phyloP scores from a whole-genome alignment of 30 jellyfish, hydroid and myxozoan genomes.

The Pelagia noctiluca region DNA sequence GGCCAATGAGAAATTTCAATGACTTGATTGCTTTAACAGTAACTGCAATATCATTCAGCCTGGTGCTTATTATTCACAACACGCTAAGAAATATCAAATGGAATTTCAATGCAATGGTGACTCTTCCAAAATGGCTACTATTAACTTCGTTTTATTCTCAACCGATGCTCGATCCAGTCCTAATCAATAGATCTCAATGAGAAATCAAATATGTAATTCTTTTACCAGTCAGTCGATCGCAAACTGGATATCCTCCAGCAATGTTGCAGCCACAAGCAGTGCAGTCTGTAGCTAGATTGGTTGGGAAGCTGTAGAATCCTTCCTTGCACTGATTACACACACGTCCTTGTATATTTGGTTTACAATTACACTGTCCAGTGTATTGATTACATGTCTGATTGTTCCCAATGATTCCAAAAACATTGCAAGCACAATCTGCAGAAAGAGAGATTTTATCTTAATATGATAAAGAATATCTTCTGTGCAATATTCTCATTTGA shows the following conservation, averaged over 20 bases:
- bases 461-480: background rate
- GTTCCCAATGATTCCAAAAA: slow-evolving; percentile 76
- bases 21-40: too few species aligned
- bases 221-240: slow-evolving; percentile 79
- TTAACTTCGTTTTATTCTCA: too few species aligned
- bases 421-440: slow-evolving; percentile 83
- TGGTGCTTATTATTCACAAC: too few species aligned
- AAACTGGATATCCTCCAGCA: slow-evolving; percentile 89
- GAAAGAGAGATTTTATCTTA: background rate
- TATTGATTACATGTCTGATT: slow-evolving; percentile 83
- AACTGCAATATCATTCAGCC: too few species aligned
- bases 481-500: too few species aligned
- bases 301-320: slow-evolving; percentile 81
- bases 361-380: slow-evolving; percentile 93
- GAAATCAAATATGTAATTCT: too few species aligned
- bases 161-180: too few species aligned
- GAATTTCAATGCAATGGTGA: too few species aligned
- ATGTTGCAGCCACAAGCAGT: slow-evolving; percentile 79
- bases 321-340: slow-evolving; percentile 80
- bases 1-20: too few species aligned
- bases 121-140: too few species aligned
- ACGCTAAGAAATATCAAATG: too few species aligned
- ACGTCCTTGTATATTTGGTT: slow-evolving; percentile 62
- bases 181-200: too few species aligned
- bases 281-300: slow-evolving; percentile 69